phyloP scores from a whole-genome alignment of 2,797 vertebrate genomes.

The Spatula versicolor region DNA sequence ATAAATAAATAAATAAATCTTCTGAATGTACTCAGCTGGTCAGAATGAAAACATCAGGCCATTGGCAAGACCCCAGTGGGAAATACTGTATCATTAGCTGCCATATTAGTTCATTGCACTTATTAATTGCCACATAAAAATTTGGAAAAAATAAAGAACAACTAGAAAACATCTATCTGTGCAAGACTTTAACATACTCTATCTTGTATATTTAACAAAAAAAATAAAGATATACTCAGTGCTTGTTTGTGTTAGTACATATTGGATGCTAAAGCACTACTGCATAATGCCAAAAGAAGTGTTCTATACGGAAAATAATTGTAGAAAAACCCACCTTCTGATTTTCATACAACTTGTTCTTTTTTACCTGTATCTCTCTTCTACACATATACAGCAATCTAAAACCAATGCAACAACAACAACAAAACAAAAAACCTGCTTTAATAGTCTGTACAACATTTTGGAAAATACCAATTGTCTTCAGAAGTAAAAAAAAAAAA shows the following conservation, averaged over 20 bases:
- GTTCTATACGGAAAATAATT: not conserved
- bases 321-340: not conserved
- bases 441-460: not conserved
- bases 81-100: not conserved
- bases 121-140: not conserved
- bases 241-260: not conserved
- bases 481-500: not conserved
- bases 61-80: not conserved
- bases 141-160: not conserved
- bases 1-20: not conserved
- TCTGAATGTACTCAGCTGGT: not conserved
- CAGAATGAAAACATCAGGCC: not conserved
- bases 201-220: not conserved
- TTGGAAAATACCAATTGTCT: not conserved
- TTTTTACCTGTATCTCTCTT: not conserved
- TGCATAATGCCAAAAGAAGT: not conserved
- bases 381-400: not conserved
- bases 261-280: not conserved
- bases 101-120: not conserved
- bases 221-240: not conserved
- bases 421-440: not conserved
- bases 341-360: not conserved
- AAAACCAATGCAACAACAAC: not conserved
- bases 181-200: not conserved
- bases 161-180: not conserved